These are phyloP conservation scores for Electrophaes corylata DNA, from an alignment of 2,888 invertebrate genomes.

Conservation along the genomic window DNA sequence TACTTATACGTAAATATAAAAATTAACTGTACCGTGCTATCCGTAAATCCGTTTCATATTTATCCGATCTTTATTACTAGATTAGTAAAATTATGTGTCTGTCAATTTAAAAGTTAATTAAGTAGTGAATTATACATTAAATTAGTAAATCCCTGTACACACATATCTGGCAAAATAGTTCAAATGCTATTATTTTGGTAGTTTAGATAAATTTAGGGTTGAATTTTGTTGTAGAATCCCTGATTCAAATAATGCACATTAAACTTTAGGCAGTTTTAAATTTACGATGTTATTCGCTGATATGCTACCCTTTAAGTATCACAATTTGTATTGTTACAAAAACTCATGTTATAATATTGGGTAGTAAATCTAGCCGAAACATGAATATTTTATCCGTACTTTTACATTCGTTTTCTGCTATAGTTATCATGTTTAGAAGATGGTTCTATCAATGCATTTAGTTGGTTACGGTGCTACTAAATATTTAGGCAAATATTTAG, in stretches of 20 bases:
- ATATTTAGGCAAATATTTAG: no score
- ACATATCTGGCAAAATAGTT: constrained; percentile 40
- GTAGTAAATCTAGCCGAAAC: constrained; percentile 29
- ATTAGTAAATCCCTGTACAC: constrained; percentile 35
- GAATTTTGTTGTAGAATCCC: constrained; percentile 26
- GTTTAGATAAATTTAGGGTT: constrained; percentile 31
- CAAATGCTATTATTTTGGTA: constrained; percentile 39
- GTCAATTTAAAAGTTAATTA: constrained; percentile 63
- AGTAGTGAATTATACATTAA: constrained; percentile 37
- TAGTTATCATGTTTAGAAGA: neutral
- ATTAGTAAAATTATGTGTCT: constrained; percentile 46
- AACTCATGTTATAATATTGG: constrained; percentile 1
- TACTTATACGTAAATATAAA: constrained; percentile 35
- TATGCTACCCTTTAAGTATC: constrained; percentile 18
- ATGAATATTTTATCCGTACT: constrained; percentile 29
- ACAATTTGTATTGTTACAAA: constrained; percentile 18
- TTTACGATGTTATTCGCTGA: constrained; percentile 24
- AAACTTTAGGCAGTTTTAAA: constrained; percentile 21
- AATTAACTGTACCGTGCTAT: constrained; percentile 8
- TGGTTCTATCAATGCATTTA: constrained; percentile 33
- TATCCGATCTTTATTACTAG: constrained; percentile 17
- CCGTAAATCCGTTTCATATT: constrained; percentile 9
- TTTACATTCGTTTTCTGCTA: neutral
- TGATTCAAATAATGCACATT: constrained; percentile 35
- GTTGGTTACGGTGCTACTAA: constrained; percentile 27